Evolutionary conservation across 2,113 vertebrate species (phyloP).

Genomic region (Chaenocephalus aceratus): DNA sequence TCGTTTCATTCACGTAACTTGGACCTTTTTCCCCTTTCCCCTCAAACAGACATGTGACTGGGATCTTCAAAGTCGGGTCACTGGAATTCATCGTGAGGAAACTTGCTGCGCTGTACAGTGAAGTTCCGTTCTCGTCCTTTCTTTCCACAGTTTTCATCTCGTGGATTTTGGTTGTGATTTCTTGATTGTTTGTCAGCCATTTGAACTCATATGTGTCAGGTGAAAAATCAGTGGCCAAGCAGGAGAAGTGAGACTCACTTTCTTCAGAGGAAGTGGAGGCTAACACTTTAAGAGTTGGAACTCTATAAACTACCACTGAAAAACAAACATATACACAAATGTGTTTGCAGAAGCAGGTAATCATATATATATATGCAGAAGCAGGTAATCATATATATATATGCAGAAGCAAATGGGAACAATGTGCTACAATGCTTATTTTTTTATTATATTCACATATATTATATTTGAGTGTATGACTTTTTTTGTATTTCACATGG

Average conservation of each 20-base stretch:
- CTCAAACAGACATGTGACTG: slow-evolving; percentile 60
- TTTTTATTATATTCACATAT: neutral
- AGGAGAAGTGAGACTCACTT: slow-evolving; percentile 60
- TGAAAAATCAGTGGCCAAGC: slow-evolving; percentile 77
- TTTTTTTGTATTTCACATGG: too few relatives aligned
- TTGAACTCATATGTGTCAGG: slow-evolving; percentile 58
- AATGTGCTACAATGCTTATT: neutral
- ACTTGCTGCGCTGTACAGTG: slow-evolving; percentile 53
- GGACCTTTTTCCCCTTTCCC: neutral
- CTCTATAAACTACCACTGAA: slow-evolving; percentile 39
- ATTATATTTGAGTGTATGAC: neutral
- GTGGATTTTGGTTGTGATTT: neutral
- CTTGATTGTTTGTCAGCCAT: slow-evolving; percentile 53
- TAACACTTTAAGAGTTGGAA: slow-evolving; percentile 56
- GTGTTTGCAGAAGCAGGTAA: slow-evolving; percentile 64
- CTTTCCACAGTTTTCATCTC: neutral
- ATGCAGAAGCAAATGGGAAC: slow-evolving; percentile 42
- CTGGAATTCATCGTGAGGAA: slow-evolving; percentile 13
- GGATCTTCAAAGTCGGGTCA: rapidly evolving
- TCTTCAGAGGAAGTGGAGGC: slow-evolving; percentile 30
- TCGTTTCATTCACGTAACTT: rapidly evolving
- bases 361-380: slow-evolving; percentile 63
- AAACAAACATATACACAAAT: slow-evolving; percentile 74
- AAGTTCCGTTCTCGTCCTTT: rapidly evolving
- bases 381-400: slow-evolving; percentile 38